Percentiles rank a stretch among this genome's conserved stretches.
Evolutionary conservation across 2,888 invertebrate species (phyloP).

Genomic region (Stegophylla sp.): DNA sequence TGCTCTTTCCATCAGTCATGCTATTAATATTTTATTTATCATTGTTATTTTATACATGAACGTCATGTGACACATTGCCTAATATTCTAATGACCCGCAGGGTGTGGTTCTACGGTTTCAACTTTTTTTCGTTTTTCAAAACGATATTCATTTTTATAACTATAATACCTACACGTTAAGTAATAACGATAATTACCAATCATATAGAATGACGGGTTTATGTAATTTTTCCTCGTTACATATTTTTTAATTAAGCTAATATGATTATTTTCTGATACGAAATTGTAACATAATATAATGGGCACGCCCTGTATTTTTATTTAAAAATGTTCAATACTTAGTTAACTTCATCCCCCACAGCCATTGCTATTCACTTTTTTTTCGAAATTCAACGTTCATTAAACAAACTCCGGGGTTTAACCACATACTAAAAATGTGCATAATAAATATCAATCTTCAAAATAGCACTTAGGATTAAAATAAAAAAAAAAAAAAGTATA

Average conservation of each 20-base stretch:
- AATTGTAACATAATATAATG: slow-evolving; percentile 51
- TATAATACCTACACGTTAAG: slow-evolving; percentile 32
- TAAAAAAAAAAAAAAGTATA: slow-evolving; percentile 49
- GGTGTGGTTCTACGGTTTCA: slow-evolving; percentile 50
- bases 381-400: slow-evolving; percentile 58
- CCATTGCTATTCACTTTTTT: slow-evolving; percentile 39
- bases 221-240: slow-evolving; percentile 38
- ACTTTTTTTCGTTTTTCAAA: slow-evolving; percentile 37
- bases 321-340: slow-evolving; percentile 57
- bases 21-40: slow-evolving; percentile 58
- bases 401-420: slow-evolving; percentile 55
- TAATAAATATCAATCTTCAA: slow-evolving; percentile 55
- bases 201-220: slow-evolving; percentile 54
- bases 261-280: slow-evolving; percentile 57
- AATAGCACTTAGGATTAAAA: slow-evolving; percentile 58
- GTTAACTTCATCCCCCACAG: slow-evolving; percentile 39
- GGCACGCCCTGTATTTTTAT: slow-evolving; percentile 56
- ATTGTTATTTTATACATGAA: slow-evolving; percentile 53
- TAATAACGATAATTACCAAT: slow-evolving; percentile 59
- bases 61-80: slow-evolving; percentile 49
- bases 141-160: slow-evolving; percentile 56
- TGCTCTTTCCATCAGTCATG: slow-evolving; percentile 44
- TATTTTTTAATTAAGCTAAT: slow-evolving; percentile 59
- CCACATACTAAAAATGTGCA: slow-evolving; percentile 54
- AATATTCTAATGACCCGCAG: slow-evolving; percentile 56